Percentiles rank a stretch among this genome's conserved stretches.
Evolutionary conservation across 2,888 invertebrate species (phyloP).

Genomic region (Bruchidius siliquastri): DNA sequence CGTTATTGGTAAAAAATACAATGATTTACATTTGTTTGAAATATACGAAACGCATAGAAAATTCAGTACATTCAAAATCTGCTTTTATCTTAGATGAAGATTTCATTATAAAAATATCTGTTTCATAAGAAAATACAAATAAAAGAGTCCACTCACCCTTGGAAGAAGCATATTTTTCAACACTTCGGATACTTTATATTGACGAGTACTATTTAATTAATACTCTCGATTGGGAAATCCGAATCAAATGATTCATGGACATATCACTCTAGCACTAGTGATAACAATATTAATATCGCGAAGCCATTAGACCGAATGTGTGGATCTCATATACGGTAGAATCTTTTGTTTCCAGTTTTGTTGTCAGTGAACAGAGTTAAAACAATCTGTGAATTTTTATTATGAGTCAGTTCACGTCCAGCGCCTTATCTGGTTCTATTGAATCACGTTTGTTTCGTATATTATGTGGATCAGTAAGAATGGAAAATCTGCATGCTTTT

Average conservation of each 20-base stretch:
- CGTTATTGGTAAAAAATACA: too few relatives aligned
- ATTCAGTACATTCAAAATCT: too few relatives aligned
- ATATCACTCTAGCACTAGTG: neutral
- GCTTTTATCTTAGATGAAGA: too few relatives aligned
- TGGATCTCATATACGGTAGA: neutral
- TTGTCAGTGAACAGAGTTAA: neutral
- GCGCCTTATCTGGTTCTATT: neutral
- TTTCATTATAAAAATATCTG: too few relatives aligned
- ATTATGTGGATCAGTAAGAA: neutral
- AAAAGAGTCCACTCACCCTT: neutral
- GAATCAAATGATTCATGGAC: neutral
- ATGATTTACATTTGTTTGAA: too few relatives aligned
- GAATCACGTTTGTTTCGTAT: neutral
- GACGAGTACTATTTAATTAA: neutral
- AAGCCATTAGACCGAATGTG: neutral
- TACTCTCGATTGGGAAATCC: neutral
- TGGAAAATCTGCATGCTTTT: neutral
- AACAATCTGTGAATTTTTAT: neutral
- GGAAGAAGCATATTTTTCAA: neutral
- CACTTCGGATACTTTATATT: neutral
- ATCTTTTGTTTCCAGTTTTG: neutral
- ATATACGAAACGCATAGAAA: too few relatives aligned
- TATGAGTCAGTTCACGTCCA: neutral
- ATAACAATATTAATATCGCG: neutral
- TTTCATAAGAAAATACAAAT: too few relatives aligned